Conservation (phyloP, 2,888 invertebrate genomes). For the Xestia c-nigrum region DNA sequence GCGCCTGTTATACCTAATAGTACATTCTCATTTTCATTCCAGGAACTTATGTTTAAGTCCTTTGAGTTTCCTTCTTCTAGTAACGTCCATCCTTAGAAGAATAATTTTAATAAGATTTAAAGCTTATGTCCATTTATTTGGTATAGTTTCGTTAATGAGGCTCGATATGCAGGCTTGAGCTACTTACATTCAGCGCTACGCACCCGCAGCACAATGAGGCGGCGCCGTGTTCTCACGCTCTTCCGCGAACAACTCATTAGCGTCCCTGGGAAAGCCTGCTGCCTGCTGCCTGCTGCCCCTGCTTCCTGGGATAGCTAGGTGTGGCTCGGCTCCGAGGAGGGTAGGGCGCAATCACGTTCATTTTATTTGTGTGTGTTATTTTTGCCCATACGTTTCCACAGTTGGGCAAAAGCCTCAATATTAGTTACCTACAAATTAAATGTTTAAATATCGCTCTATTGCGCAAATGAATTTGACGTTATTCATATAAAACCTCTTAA, state of each 20-base stretch:
- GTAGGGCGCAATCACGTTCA: background rate
- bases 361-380: background rate
- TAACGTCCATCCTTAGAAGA: background rate
- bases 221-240: slow-evolving; percentile 42
- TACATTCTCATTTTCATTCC: no score
- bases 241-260: slow-evolving; percentile 60
- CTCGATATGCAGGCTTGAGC: background rate
- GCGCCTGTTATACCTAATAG: no score
- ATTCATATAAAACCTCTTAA: background rate
- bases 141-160: background rate
- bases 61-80: background rate
- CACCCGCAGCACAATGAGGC: background rate
- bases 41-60: no score
- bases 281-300: background rate
- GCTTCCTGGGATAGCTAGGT: background rate
- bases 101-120: background rate
- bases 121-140: background rate
- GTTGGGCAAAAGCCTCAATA: background rate
- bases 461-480: background rate
- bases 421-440: background rate
- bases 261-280: slow-evolving; percentile 18
- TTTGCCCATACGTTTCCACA: background rate
- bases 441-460: background rate
- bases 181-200: background rate
- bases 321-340: background rate